A percentile compares a stretch with the other conserved stretches of the same genome.
These are phyloP conservation scores for Zonitis immaculata DNA, from an alignment of 2,888 invertebrate genomes.

Conservation along the genomic window DNA sequence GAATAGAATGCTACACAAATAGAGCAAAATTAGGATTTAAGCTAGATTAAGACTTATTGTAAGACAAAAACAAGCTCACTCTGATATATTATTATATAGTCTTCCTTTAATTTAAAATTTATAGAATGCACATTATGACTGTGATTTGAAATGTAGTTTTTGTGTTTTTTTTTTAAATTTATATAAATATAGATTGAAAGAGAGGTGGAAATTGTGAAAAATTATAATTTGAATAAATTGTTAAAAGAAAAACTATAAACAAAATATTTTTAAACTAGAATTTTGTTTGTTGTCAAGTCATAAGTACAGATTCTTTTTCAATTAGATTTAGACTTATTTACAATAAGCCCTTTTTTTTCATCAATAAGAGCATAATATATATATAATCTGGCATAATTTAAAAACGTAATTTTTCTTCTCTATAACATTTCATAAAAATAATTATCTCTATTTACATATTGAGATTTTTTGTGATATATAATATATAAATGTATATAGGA, in stretches of 20 bases:
- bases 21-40: too few relatives aligned
- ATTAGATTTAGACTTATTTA: not conserved
- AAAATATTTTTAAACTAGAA: not conserved
- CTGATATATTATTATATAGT: constrained; percentile 4
- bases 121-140: constrained; percentile 15
- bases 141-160: constrained; percentile 13
- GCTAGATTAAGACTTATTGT: too few relatives aligned
- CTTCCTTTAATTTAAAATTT: constrained; percentile 12
- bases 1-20: too few relatives aligned
- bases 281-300: not conserved
- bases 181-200: too few relatives aligned
- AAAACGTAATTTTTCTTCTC: not conserved
- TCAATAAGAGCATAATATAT: not conserved
- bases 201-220: not conserved
- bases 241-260: not conserved
- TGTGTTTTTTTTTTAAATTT: too few relatives aligned
- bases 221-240: not conserved
- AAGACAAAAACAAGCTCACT: constrained; percentile 4
- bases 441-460: constrained; percentile 4
- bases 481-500: too few relatives aligned
- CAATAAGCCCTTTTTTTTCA: not conserved
- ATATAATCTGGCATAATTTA: not conserved
- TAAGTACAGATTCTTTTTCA: not conserved
- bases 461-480: constrained; percentile 1
- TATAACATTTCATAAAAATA: not conserved